Evolutionary conservation across 2,113 vertebrate genomes (phyloP).

Genomic region (Crotalus tigris): DNA sequence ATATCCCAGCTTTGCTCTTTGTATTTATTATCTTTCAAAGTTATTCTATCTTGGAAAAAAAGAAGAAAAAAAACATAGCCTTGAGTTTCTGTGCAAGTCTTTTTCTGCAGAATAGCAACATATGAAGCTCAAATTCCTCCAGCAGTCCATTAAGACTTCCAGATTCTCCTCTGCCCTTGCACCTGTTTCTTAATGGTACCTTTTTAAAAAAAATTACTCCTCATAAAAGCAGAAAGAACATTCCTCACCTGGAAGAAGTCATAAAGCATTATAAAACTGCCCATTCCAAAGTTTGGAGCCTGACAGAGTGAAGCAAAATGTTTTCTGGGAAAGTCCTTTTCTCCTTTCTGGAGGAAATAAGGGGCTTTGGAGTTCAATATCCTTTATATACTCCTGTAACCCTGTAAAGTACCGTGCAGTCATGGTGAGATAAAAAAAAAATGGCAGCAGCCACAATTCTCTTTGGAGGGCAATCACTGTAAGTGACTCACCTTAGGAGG

Average conservation of each 20-base stretch:
- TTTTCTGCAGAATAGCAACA: neutral
- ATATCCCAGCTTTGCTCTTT: neutral
- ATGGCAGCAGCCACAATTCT: neutral
- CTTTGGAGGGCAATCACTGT: neutral
- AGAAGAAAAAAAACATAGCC: accelerated
- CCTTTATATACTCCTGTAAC: neutral
- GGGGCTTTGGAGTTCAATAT: neutral
- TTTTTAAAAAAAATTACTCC: neutral
- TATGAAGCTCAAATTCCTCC: accelerated
- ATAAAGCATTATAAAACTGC: accelerated
- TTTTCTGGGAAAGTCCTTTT: neutral
- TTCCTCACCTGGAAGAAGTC: accelerated
- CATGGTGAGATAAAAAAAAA: neutral
- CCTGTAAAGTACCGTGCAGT: neutral
- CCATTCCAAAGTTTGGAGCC: neutral
- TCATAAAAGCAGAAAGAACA: neutral
- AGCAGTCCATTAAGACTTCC: neutral
- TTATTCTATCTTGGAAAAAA: neutral
- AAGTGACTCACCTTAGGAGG: neutral
- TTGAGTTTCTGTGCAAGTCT: neutral
- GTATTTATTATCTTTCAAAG: constrained; percentile 10
- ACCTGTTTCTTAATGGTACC: neutral
- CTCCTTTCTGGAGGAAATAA: neutral
- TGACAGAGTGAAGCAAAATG: neutral
- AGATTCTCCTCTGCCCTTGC: neutral